Evolutionary conservation across 1,140 invertebrate species (phyloP), one percentile per base, ranked within the genome.

Genomic region (Nephotettix cincticeps): DNA sequence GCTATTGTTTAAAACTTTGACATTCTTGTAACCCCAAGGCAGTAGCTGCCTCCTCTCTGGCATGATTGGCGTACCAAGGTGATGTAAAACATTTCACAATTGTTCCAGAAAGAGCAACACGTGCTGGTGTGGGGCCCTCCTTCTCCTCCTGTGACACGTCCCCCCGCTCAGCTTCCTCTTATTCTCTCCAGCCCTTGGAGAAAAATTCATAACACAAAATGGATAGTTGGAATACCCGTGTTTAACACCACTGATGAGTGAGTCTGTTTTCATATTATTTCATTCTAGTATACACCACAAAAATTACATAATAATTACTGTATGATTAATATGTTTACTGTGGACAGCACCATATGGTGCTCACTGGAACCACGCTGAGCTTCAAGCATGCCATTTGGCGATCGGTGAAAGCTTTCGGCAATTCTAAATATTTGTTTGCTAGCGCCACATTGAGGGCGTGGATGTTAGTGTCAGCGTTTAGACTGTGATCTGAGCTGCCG

Each of bases 81-180:
- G n/a, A n/a, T n/a, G n/a, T n/a, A n/a, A n/a, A n/a, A n/a, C n/a
- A n/a, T n/a, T n/a, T n/a, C n/a, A n/a, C n/a, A n/a, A n/a, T n/a
- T n/a, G n/a, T n/a, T n/a, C n/a, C n/a, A n/a, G n/a, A 6, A 9
- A 2, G 56, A 61, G 21, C 9, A 25, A 6, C 13, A 61, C 25
- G 56, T 61, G 9, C 13, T 61, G n/a, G 56, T 25, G 13, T 61
- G 56, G 56, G 56, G 56, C 9, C 56, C 56, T 61, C 25, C 56
- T 6, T 27, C 28, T 6, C 56, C 56, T 27, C 9, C 25, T 3
- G 6, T 3, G 9, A 6, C 13, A 9, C 1, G 23, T 11, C 14
- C 25, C 9, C 6, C 25, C 6, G 25, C 13, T 25, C 2, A 25
- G 4, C 21, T 25, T 29, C 56, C 56, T 11, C 56, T 61, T 9